Evolutionary conservation across 1,140 invertebrate species (phyloP).

Genomic region (Drosophila ohnishii): DNA sequence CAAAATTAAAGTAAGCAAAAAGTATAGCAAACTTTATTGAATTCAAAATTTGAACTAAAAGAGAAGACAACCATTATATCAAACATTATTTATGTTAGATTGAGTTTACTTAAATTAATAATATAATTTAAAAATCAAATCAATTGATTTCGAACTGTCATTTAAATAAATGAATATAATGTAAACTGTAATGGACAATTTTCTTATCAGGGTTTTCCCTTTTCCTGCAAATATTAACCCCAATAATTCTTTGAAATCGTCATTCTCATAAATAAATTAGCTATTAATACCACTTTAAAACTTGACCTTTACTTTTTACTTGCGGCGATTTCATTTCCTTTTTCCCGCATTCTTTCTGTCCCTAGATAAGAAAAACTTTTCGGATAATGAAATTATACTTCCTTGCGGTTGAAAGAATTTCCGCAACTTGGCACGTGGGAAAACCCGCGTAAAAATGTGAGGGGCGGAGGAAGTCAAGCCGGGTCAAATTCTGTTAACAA

Average conservation of each 20-base stretch:
- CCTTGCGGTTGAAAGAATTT: slow-evolving; percentile 66
- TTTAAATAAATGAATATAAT: too few species aligned
- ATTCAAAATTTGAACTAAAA: too few species aligned
- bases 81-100: too few species aligned
- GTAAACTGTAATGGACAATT: too few species aligned
- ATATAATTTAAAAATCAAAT: too few species aligned
- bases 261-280: slow-evolving; percentile 18
- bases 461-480: slow-evolving; percentile 19
- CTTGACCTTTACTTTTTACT: not conserved
- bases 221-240: not conserved
- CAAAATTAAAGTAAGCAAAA: not conserved
- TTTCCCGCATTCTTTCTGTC: slow-evolving; percentile 1
- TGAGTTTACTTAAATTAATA: too few species aligned
- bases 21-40: too few species aligned
- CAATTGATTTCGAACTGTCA: too few species aligned
- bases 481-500: slow-evolving; percentile 26
- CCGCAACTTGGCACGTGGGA: slow-evolving; percentile 38
- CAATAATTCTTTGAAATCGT: not conserved
- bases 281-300: slow-evolving; percentile 32
- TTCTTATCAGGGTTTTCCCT: not conserved
- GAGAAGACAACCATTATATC: too few species aligned
- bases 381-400: slow-evolving; percentile 62
- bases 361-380: slow-evolving; percentile 43
- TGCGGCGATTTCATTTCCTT: not conserved
- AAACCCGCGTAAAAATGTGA: slow-evolving; percentile 16